Base-by-base conservation (phyloP, 2,888 invertebrate species). In the Drosophila formosana region DNA sequence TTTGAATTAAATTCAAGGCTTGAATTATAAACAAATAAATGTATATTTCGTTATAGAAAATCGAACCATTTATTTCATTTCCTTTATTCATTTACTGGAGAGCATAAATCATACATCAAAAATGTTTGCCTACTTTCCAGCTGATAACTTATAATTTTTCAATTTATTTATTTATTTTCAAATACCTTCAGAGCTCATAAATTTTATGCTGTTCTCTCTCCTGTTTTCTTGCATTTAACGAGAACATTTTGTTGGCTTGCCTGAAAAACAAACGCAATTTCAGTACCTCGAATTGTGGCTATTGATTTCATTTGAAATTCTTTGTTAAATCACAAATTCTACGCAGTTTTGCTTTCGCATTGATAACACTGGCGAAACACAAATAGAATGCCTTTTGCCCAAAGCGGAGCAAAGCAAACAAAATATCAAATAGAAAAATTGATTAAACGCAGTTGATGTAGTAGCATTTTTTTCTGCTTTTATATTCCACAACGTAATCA, bases 401-500 rank as follows among this genome's bases (percentile, higher is more conserved):
- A 30, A 1, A 9, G 32, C 32, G 30, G 8, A 11, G 25, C n/a
- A 13, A 39, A 9, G 3, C 7, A 39, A 43, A 3, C 11, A 18
- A 30, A 53, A 53, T 32, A 41, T 53, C 30, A n/a, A 23, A 41
- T 43, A 11, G 7, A 23, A 43, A 7, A 53, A 43, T 55, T 45
- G 23, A 32, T 23, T 45, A 55, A 25, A 32, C 7, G 41, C 23
- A 23, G n/a, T n/a, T 30, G 23, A 53, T 32, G 45, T 25, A 3
- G 43, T n/a, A 4, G 8, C 4, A 43, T 45, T 45, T 45, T n/a
- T 45, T 39, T 13, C 39, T 41, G 6, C 43, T 32, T 8, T 43
- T 3, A 55, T 23, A 25, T 23, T 11, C 5, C 3, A 4, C n/a
- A 30, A 18, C 26, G 32, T 25, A 43, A 55, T 32, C 43, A 32